Conservation (phyloP, 2,113 vertebrate species). For the Nesospiza acunhae region DNA sequence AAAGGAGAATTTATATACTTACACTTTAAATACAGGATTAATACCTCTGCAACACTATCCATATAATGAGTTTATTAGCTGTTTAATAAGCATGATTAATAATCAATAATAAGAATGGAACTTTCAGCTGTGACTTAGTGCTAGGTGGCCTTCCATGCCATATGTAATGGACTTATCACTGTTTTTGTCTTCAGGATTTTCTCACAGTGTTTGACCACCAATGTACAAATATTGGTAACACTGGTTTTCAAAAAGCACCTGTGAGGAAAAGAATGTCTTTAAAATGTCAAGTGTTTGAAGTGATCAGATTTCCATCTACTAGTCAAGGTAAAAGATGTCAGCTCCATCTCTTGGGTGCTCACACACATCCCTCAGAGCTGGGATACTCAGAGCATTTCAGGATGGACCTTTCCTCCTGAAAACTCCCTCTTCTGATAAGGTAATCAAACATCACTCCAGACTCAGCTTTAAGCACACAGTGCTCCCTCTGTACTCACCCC, state of each 20-base stretch:
- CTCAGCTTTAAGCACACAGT: neutral
- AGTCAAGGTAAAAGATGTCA: neutral
- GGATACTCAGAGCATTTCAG: neutral
- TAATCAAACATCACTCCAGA: neutral
- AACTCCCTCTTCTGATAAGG: neutral
- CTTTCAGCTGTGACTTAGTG: neutral
- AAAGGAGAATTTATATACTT: neutral
- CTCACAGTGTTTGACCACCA: neutral
- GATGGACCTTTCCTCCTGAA: neutral
- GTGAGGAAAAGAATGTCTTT: neutral
- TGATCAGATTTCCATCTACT: neutral
- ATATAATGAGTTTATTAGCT: neutral
- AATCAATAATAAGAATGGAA: neutral
- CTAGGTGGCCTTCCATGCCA: neutral
- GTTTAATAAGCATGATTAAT: neutral
- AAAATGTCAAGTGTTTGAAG: neutral
- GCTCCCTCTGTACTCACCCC: neutral
- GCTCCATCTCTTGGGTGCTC: neutral
- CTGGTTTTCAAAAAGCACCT: accelerated
- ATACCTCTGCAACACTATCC: neutral
- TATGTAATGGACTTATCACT: neutral
- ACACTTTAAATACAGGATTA: neutral
- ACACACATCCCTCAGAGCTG: neutral
- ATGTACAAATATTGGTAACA: neutral
- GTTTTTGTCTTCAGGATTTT: neutral